These are phyloP conservation scores for Subanguina moxae DNA, from an alignment of 1,140 invertebrate species.

Conservation along the genomic window DNA sequence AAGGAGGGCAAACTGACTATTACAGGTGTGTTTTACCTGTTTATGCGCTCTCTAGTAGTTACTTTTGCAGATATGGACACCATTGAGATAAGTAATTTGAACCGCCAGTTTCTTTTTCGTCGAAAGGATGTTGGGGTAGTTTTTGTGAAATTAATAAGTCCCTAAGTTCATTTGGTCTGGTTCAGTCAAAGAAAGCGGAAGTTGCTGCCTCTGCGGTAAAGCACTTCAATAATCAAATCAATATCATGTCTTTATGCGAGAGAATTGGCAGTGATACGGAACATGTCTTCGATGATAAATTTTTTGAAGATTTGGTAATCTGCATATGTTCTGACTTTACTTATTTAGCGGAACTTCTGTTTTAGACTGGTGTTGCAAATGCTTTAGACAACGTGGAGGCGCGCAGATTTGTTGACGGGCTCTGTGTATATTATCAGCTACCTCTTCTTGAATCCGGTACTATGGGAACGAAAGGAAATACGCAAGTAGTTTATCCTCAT, in stretches of 20 bases:
- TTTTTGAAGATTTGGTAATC: conserved; percentile 72
- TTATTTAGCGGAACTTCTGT: conserved; percentile 60
- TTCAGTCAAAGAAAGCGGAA: conserved; percentile 75
- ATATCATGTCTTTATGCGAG: conserved; percentile 83
- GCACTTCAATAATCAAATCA: conserved; percentile 83
- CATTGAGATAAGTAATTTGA: conserved; percentile 97
- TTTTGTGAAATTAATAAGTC: conserved; percentile 31
- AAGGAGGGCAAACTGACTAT: conserved; percentile 62
- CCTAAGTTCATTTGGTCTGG: too few species aligned
- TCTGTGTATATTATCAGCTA: conserved; percentile 94
- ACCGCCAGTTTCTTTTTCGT: conserved; percentile 94
- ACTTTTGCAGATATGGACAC: conserved; percentile 71
- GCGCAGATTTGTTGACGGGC: conserved; percentile 77
- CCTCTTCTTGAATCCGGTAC: conserved; percentile 94
- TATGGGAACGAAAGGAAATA: conserved; percentile 96
- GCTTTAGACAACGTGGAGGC: conserved; percentile 96
- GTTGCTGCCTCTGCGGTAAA: conserved; percentile 75
- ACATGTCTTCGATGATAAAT: conserved; percentile 83
- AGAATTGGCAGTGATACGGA: conserved; percentile 91
- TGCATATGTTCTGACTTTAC: too few species aligned
- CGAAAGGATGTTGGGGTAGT: conserved; percentile 80
- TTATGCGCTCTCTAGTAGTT: too few species aligned
- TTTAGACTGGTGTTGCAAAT: conserved; percentile 81
- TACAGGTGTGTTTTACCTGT: conserved; percentile 71
- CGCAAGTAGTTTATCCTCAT: conserved; percentile 68